A percentile compares a stretch with the other conserved stretches of the same genome.
These are phyloP conservation scores for Heterochromis multidens DNA, from an alignment of 2,113 vertebrate species.

Conservation along the genomic window DNA sequence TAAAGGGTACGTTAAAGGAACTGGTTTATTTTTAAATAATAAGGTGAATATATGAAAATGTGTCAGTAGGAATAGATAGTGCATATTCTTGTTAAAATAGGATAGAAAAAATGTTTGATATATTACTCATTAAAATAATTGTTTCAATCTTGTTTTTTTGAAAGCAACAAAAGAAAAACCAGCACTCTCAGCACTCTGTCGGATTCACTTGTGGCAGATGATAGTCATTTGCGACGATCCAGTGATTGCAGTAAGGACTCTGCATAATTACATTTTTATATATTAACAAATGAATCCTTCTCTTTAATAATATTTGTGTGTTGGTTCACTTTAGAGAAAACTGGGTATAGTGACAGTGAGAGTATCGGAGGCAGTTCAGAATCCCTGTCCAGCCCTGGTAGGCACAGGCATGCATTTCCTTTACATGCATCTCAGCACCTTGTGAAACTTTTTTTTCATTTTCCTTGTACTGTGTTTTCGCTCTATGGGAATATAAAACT, in stretches of 20 bases:
- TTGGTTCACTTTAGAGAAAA: constrained; percentile 55
- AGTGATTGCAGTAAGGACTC: constrained; percentile 61
- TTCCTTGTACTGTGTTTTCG: neutral
- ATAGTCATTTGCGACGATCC: constrained; percentile 29
- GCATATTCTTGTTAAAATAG: neutral
- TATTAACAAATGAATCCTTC: neutral
- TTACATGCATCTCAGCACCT: neutral
- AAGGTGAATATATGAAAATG: neutral
- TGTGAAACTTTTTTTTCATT: neutral
- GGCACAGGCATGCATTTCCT: neutral
- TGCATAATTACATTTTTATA: neutral
- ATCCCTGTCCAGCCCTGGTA: constrained; percentile 88
- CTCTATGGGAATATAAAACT: neutral
- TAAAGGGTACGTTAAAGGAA: constrained; percentile 70
- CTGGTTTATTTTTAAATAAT: neutral
- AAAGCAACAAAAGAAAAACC: constrained; percentile 68
- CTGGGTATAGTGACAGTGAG: constrained; percentile 78
- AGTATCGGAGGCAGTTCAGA: constrained; percentile 83
- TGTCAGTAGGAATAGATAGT: neutral
- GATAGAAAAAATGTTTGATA: neutral
- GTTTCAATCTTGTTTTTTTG: neutral
- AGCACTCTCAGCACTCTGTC: constrained; percentile 34
- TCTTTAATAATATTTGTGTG: neutral
- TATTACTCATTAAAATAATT: neutral
- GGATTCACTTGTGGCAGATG: constrained; percentile 58